Percentiles rank a stretch among this genome's conserved stretches.
Evolutionary conservation across 2,888 invertebrate species (phyloP).

Genomic region (Hypselothyrea guttata): DNA sequence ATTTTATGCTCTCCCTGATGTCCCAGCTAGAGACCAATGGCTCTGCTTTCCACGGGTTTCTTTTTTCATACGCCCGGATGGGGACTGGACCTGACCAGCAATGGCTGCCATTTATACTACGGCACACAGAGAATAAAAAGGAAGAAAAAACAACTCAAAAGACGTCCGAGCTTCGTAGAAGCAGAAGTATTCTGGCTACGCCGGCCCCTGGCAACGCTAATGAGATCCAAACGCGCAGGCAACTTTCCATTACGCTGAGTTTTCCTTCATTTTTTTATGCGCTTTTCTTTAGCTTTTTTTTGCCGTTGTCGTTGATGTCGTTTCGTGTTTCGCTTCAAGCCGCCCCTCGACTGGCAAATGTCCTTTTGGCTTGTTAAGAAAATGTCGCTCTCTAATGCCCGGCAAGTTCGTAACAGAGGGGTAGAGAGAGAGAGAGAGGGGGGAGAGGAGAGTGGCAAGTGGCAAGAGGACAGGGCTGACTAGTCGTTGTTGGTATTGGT

Average conservation of each 20-base stretch:
- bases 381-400: conserved; percentile 75
- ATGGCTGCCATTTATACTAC: conserved; percentile 58
- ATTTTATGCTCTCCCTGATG: conserved; percentile 62
- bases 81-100: conserved; percentile 24
- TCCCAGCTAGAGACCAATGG: conserved; percentile 10
- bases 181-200: conserved; percentile 14
- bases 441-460: background rate
- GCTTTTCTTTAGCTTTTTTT: conserved; percentile 18
- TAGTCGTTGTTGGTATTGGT: conserved; percentile 33
- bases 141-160: conserved; percentile 36
- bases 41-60: conserved; percentile 32
- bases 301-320: conserved; percentile 45
- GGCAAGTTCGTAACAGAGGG: conserved; percentile 30
- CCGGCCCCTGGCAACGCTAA: conserved; percentile 71
- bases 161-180: conserved; percentile 33
- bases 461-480: conserved; percentile 34
- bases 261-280: conserved; percentile 45
- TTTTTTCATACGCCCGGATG: conserved; percentile 27
- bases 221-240: conserved; percentile 74
- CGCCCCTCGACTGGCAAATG: conserved; percentile 61
- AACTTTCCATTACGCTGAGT: conserved; percentile 68
- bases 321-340: conserved; percentile 48
- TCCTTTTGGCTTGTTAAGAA: conserved; percentile 76
- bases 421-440: background rate
- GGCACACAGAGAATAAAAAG: conserved; percentile 18